Conservation (phyloP, 2,888 invertebrate genomes). For the Coleophora flavipennella region DNA sequence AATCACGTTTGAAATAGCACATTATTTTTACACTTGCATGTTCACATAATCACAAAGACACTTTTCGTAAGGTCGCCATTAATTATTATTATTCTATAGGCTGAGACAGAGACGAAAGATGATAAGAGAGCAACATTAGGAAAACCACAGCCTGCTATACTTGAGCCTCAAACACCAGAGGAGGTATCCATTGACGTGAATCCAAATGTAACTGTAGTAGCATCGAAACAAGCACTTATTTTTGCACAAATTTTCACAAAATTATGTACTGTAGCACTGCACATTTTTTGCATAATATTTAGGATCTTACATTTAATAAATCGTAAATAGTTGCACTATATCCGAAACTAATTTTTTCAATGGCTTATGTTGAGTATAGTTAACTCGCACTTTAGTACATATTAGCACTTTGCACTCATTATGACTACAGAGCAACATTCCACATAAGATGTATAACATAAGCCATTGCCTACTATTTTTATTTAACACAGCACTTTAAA, state of each 20-base stretch:
- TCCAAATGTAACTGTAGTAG: slow-evolving; percentile 14
- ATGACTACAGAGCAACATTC: no score
- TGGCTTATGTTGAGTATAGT: no score
- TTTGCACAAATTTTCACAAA: slow-evolving; percentile 2
- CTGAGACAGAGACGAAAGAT: slow-evolving; percentile 49
- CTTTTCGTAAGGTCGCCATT: slow-evolving; percentile 53
- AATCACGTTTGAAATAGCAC: slow-evolving; percentile 8
- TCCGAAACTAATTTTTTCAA: no score
- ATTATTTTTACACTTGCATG: slow-evolving; percentile 9
- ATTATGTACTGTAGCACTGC: not conserved
- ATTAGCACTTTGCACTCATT: no score
- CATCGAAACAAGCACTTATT: slow-evolving; percentile 6
- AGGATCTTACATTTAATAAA: no score
- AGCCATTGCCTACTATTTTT: no score
- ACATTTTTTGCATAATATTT: not conserved
- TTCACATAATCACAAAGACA: slow-evolving; percentile 9
- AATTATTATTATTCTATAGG: slow-evolving; percentile 58
- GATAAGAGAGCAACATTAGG: slow-evolving; percentile 48
- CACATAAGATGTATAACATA: no score
- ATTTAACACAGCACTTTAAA: no score
- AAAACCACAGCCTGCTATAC: slow-evolving; percentile 52
- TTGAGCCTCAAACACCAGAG: slow-evolving; percentile 43
- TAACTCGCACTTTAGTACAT: no score
- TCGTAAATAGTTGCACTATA: no score
- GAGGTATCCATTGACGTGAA: slow-evolving; percentile 51